A percentile compares a stretch with the other conserved stretches of the same genome.
phyloP scores from a whole-genome alignment of 2,113 vertebrate species.

The Albula glossodonta region DNA sequence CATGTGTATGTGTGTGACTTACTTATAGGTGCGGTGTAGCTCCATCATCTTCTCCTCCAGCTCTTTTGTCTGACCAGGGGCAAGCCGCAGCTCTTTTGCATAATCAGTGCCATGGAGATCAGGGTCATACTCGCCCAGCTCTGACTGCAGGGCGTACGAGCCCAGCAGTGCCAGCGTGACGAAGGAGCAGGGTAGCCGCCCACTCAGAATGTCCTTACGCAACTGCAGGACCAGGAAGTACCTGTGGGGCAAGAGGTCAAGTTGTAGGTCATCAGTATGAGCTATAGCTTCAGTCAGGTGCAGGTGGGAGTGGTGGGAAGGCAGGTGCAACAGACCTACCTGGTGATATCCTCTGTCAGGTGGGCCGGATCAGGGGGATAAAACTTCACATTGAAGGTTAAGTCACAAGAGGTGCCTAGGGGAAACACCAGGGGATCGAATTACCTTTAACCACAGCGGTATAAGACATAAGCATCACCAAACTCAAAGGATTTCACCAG shows the following conservation, averaged over 20 bases:
- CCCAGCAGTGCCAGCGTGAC: slow-evolving; percentile 92
- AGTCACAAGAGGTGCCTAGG: slow-evolving; percentile 71
- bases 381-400: slow-evolving; percentile 83
- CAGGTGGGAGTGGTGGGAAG: not conserved
- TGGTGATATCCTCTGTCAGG: slow-evolving; percentile 95
- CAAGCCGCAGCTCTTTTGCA: slow-evolving; percentile 86
- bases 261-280: not conserved
- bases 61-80: slow-evolving; percentile 90
- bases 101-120: slow-evolving; percentile 84
- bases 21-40: slow-evolving; percentile 85
- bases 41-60: slow-evolving; percentile 96
- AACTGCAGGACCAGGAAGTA: slow-evolving; percentile 94
- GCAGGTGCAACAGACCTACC: slow-evolving; percentile 64
- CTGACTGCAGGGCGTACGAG: slow-evolving; percentile 94
- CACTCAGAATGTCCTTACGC: slow-evolving; percentile 86
- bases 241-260: slow-evolving; percentile 51
- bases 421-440: slow-evolving; percentile 3
- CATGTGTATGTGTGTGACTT: not conserved
- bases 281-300: not conserved
- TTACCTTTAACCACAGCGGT: no score
- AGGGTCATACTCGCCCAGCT: slow-evolving; percentile 90
- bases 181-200: slow-evolving; percentile 92
- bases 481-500: not conserved
- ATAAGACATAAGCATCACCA: not conserved
- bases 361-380: slow-evolving; percentile 93